Percentiles rank a stretch among this genome's conserved stretches.
Evolutionary conservation across 2,113 vertebrate species (phyloP).

Genomic region (Etheostoma cragini): DNA sequence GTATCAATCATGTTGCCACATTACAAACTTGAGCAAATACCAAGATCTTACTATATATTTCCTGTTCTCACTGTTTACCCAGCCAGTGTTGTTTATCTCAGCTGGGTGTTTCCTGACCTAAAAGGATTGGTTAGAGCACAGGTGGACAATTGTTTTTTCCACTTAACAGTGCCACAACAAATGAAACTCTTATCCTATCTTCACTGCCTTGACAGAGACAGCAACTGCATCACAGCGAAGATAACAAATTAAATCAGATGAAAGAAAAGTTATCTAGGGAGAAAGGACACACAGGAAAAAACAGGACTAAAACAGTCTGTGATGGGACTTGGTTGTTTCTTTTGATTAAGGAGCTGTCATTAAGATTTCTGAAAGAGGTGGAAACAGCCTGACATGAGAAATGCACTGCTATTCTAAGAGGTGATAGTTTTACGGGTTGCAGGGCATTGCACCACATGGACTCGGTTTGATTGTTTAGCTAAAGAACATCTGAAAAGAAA

Average conservation of each 20-base stretch:
- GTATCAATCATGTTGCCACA: background rate
- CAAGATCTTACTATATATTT: background rate
- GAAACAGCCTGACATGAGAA: background rate
- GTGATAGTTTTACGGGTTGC: background rate
- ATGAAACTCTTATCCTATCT: constrained; percentile 2
- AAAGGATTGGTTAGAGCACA: background rate
- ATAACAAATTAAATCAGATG: constrained; percentile 39
- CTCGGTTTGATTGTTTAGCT: background rate
- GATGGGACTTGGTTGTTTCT: constrained; percentile 31
- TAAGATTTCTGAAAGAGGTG: background rate
- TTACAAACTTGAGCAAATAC: background rate
- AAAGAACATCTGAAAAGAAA: constrained; percentile 15
- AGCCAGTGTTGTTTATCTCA: background rate
- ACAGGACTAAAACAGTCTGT: background rate
- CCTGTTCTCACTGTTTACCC: background rate
- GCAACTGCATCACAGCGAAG: background rate
- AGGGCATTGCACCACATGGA: background rate
- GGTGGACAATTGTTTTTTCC: background rate
- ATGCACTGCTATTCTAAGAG: background rate
- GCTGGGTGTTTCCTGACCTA: background rate
- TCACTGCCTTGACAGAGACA: background rate
- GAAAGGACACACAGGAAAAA: background rate
- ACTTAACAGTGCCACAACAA: background rate
- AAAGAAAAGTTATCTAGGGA: constrained; percentile 24
- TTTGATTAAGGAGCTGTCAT: constrained; percentile 20